A percentile compares a stretch with the other conserved stretches of the same genome.
Conservation (phyloP, 2,113 vertebrate genomes). For the Crotalus viridis region DNA sequence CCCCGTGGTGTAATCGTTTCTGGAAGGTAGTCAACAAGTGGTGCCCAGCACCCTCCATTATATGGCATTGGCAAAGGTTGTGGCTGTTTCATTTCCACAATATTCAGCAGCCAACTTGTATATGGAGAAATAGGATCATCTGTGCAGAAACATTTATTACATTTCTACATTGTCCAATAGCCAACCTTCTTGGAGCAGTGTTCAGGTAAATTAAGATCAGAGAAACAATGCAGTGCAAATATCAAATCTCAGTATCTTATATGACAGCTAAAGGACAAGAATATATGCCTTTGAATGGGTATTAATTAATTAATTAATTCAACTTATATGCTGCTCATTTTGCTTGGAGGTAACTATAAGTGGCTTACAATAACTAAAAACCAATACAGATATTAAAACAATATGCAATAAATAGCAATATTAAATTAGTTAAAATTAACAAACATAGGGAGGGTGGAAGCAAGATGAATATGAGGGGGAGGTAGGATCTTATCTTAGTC, state of each 20-base stretch:
- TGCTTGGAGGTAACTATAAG: not conserved
- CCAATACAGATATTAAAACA: not conserved
- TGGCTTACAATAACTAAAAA: not conserved
- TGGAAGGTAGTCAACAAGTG: constrained; percentile 94
- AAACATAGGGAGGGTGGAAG: not conserved
- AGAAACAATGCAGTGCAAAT: not conserved
- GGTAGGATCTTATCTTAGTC: not conserved
- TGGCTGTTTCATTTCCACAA: constrained; percentile 89
- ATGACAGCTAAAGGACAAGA: not conserved
- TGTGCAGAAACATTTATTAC: constrained; percentile 48
- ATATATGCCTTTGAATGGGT: not conserved
- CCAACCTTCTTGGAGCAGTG: not conserved
- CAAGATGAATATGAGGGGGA: not conserved
- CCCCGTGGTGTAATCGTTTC: constrained; percentile 94
- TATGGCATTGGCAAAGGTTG: constrained; percentile 95
- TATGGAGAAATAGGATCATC: constrained; percentile 94
- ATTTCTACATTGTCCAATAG: not conserved
- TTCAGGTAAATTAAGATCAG: not conserved
- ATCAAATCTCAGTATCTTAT: not conserved
- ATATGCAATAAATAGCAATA: not conserved
- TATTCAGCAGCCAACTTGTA: constrained; percentile 89
- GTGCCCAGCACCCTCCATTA: constrained; percentile 96
- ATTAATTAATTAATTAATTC: not conserved
- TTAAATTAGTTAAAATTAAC: not conserved
- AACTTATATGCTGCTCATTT: not conserved